Base-by-base conservation (phyloP, 2,113 vertebrate genomes). In the Cynoglossus semilaevis region DNA sequence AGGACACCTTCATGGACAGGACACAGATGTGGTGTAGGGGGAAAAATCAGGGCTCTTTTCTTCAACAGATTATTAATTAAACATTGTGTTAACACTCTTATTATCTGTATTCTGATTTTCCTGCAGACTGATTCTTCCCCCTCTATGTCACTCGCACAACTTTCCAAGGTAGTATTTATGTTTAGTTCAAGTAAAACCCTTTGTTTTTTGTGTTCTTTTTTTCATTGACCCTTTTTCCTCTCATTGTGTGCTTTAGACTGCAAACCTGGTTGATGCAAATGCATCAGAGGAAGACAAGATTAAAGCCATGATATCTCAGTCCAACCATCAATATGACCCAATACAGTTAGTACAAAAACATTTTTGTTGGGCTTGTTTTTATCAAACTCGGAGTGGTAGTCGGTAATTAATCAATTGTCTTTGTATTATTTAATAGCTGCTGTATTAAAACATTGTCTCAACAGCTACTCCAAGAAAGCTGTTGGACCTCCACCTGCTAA, bases 201-300 rank as follows among this genome's bases (percentile, higher is more conserved):
- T 34, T n/a, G 12, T 15, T 8, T 43, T 7, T 1, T 43, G 42
- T 43, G 12, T 29, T n/a, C 17, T 19, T 29, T 2, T 47, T 19
- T 16, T 9, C 1, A 13, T 18, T 63, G 29, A 59, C 15, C n/a
- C 38, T 5, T 36, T 17, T 45, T n/a, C 45, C 5, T 50, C 7
- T 34, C 7, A 5, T 53, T 38, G 37, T 40, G 16, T 49, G 1
- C n/a, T 57, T 90, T 93, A 99, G 97, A 99, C 97, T 53, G 93
- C 96, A 88, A 98, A 99, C 91, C 93, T 99, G 87, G 97, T 95
- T 81, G 97, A 99, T 87, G 96, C 96, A 72, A 97, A 99, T 89
- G 97, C 97, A 83, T 99, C 97, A 36, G 96, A 99, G 81, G 97
- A 98, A 85, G 97, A 99, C 93, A 99, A 99, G 94, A 99, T 99